Evolutionary conservation across 2,888 invertebrate species (phyloP), one percentile per base, ranked within the genome.

Genomic region (Melanargia galathea): DNA sequence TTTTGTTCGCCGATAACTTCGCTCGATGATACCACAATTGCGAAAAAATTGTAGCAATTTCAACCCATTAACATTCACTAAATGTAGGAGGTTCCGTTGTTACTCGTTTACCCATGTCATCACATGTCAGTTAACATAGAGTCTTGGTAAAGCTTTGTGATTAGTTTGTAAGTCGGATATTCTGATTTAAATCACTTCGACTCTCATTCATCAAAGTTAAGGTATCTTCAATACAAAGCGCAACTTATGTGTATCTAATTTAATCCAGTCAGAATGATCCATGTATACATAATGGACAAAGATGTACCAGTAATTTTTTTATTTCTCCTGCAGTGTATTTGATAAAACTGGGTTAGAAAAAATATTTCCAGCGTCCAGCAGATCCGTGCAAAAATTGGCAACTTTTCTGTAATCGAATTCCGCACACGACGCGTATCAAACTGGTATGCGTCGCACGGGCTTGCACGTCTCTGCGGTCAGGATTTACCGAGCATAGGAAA

Each of bases 401-500:
- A 11, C 35, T 77, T 76, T 76, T 75, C 71, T 71, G 75, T 89
- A 88, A 89, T 86, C 83, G 86, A 86, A 90, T 90, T 86, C 85
- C 79, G 73, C 57, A 60, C 66, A 69, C 66, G 67, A 65, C 60
- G 48, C 57, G 54, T 56, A 65, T 60, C 65, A 38, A 66, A 56
- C 64, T 76, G 73, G 73, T 73, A 82, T 83, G 75, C 78, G 64
- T 61, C 70, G 65, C 71, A 75, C 81, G 78, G 73, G 78, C 75
- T 72, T 72, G 71, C 83, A 84, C 84, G 84, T 82, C 76, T 66
- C 67, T 79, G 86, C 78, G 87, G 87, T 85, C 79, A 77, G 79
- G 84, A 87, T 87, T 88, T 84, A 79, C 73, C 82, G 79, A 82
- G 82, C 84, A 83, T 80, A 73, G 75, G 76, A 81, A 86, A 86